Conservation (phyloP, 2,888 invertebrate species). For the Lepidochitona cinerea region DNA sequence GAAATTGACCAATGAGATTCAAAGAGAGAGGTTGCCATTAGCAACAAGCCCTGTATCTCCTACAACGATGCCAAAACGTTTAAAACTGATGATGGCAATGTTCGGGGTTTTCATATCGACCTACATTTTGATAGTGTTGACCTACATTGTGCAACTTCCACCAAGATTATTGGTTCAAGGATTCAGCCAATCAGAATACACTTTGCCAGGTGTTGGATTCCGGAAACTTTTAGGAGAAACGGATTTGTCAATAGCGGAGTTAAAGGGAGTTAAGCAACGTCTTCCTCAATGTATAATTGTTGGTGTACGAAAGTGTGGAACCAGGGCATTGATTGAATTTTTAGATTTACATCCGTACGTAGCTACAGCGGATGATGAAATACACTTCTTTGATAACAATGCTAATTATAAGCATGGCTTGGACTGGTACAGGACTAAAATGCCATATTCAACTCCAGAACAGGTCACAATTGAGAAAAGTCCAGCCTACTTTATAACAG, state of each 20-base stretch:
- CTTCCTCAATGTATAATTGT: slow-evolving; percentile 71
- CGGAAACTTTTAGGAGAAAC: slow-evolving; percentile 37
- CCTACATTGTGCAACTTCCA: neutral
- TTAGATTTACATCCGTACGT: slow-evolving; percentile 77
- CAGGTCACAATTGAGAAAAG: slow-evolving; percentile 98
- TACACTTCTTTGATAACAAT: slow-evolving; percentile 95
- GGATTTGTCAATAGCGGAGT: slow-evolving; percentile 26
- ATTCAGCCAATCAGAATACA: neutral
- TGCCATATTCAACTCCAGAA: slow-evolving; percentile 92
- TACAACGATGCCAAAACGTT: neutral
- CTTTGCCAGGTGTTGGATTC: slow-evolving; percentile 22
- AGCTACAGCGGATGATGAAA: slow-evolving; percentile 94
- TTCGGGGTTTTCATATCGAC: neutral
- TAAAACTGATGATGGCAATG: neutral
- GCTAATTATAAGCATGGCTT: slow-evolving; percentile 89
- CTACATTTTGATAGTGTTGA: neutral
- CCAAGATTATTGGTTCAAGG: neutral
- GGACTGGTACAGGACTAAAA: slow-evolving; percentile 90
- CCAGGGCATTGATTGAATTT: slow-evolving; percentile 71
- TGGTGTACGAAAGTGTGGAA: slow-evolving; percentile 72
- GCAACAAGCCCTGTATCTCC: neutral
- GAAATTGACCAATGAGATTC: neutral
- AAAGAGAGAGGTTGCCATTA: neutral
- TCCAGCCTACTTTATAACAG: slow-evolving; percentile 97
- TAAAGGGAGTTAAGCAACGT: slow-evolving; percentile 42